Evolutionary conservation across 2,888 invertebrate genomes (phyloP).

Genomic region (Nymphalis c-album): DNA sequence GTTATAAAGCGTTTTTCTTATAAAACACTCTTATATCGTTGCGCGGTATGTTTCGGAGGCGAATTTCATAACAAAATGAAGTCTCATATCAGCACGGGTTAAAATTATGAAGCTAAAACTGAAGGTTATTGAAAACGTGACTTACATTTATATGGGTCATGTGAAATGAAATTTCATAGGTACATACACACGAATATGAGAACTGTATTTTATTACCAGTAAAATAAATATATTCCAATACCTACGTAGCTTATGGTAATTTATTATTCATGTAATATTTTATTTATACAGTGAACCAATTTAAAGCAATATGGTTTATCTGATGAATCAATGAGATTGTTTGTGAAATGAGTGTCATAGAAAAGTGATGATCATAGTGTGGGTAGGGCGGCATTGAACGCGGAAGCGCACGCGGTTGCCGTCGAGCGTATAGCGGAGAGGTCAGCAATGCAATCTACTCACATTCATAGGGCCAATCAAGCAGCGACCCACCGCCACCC

Average conservation of each 20-base stretch:
- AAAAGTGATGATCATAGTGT: constrained; percentile 3
- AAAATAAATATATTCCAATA: constrained; percentile 38
- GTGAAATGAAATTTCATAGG: constrained; percentile 64
- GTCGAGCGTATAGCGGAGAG: constrained; percentile 39
- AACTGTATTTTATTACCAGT: constrained; percentile 42
- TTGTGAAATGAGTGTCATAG: constrained; percentile 9
- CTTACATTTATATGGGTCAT: constrained; percentile 78
- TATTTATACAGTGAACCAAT: constrained; percentile 28
- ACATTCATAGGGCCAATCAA: constrained; percentile 81
- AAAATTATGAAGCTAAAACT: constrained; percentile 81
- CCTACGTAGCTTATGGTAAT: constrained; percentile 28
- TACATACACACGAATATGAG: constrained; percentile 34
- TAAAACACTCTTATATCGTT: constrained; percentile 39
- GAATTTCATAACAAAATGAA: constrained; percentile 77
- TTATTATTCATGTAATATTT: constrained; percentile 34
- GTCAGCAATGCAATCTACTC: constrained; percentile 70
- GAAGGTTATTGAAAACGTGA: constrained; percentile 82
- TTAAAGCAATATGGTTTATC: constrained; percentile 15
- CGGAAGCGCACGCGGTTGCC: constrained; percentile 45
- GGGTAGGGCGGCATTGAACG: constrained; percentile 24
- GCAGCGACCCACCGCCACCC: constrained; percentile 72
- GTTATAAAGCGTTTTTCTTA: constrained; percentile 34
- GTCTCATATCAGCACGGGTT: constrained; percentile 76
- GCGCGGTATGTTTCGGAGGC: constrained; percentile 54
- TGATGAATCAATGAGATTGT: constrained; percentile 20